Conservation (phyloP, 2,113 vertebrate species). For the Colistium nudipinnis region DNA sequence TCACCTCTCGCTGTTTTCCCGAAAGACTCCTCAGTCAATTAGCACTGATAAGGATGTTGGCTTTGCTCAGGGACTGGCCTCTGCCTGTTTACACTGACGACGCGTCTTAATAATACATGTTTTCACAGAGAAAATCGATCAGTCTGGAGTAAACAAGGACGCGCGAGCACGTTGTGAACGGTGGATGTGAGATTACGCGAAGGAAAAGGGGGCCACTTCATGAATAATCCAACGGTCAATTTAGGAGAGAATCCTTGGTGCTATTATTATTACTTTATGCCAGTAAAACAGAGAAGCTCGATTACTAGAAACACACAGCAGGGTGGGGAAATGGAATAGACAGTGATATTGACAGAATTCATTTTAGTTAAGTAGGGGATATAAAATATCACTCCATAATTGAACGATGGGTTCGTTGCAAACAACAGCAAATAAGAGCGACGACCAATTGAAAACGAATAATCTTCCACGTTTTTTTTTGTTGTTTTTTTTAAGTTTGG, state of each 20-base stretch:
- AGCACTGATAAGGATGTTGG: conserved; percentile 59
- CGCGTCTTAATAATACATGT: conserved; percentile 79
- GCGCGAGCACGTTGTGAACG: conserved; percentile 61
- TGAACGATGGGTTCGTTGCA: conserved; percentile 2
- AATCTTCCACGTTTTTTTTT: neutral
- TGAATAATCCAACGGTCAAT: neutral
- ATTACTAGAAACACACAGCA: conserved; percentile 20
- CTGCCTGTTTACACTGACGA: conserved; percentile 66
- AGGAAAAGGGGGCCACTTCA: neutral
- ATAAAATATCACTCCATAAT: too few species aligned
- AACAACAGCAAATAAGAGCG: neutral
- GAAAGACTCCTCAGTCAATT: conserved; percentile 62
- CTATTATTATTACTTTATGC: neutral
- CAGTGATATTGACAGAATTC: neutral
- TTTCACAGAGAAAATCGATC: conserved; percentile 74
- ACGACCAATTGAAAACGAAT: neutral
- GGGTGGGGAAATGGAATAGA: neutral
- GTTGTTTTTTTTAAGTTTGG: neutral
- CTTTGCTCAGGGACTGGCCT: conserved; percentile 55
- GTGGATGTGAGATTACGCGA: conserved; percentile 31
- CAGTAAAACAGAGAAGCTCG: neutral
- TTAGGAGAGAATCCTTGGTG: neutral
- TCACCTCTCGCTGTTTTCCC: conserved; percentile 57
- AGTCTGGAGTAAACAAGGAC: conserved; percentile 76
- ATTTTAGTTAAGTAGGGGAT: too few species aligned